Evolutionary conservation across 2,888 invertebrate species (phyloP), one percentile per base, ranked within the genome.

Genomic region (Trissolcus brochymenae): DNA sequence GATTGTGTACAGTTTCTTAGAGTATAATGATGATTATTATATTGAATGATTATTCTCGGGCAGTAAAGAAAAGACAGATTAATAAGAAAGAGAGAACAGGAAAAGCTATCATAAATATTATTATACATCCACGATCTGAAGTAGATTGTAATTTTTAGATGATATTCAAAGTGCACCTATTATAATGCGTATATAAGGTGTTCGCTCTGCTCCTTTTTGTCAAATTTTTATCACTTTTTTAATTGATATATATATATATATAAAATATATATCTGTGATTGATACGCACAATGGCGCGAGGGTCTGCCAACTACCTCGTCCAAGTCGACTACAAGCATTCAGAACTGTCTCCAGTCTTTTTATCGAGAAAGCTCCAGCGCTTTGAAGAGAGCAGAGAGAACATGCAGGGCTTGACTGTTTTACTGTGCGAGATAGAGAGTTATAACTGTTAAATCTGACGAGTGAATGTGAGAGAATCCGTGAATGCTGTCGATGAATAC

Each of bases 1-100:
- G 86, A 87, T 85, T 84, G 82, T 88, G 88, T 88, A 88, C 87
- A 88, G 88, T 86, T 87, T 85, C 85, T 81, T 87, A 88, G 85
- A 87, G 84, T 87, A 87, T 87, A 84, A 86, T 86, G 85, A 85
- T 85, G 84, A 87, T 86, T 68, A 73, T 68, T 74, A 75, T 68
- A 78, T 70, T 72, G 81, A 84, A 82, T 84, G 85, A 82, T 84
- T 76, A 84, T 81, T 65, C 59, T 72, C 51, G 65, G 54, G 59
- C 65, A 59, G 40, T 49, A 35, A 16, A 71, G 13, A 64, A 57
- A 55, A 25, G 51, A 59, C 25, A 25, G 25, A 25, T 25, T 25
- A 54, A 43, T 54, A 17, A 11, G 17, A 41, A 25, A 4, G 25
- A 60, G 54, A 55, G 6, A 7, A 53, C n/a, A 72, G 25, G 16